Evolutionary conservation across 2,113 vertebrate genomes (phyloP), one percentile per base, ranked within the genome.

Genomic region (Oncorhynchus mykiss): DNA sequence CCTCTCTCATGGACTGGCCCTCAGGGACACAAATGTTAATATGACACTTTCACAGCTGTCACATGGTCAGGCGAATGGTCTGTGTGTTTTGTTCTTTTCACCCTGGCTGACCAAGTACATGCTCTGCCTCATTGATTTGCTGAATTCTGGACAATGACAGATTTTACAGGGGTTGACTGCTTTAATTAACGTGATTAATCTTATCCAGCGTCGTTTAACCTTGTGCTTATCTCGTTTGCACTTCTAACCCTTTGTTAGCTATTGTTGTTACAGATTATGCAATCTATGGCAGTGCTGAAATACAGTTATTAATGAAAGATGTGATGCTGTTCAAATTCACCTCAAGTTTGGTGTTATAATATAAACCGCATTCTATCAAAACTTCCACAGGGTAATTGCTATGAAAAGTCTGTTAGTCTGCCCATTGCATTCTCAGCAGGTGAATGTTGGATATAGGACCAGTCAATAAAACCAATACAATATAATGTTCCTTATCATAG

Each of bases 11-110:
- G 77, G 83, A 90, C 84, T 80, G 79, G 85, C 81, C 86, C 70
- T 84, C 79, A 82, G 78, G 39, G 91, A 86, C 87, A 86, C 69
- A 89, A 90, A 88, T 90, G 87, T 92, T 93, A 93, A 93, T 45
- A 93, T 51, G 18, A 85, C 88, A 85, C 80, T 82, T 11, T 45
- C 82, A 45, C 2, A 45, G 39, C 39, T 45, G 39, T 45, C 39
- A 45, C 39, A 45, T 9, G 0, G 39, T 11, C 39, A 45, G 39
- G 39, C 84, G 85, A 74, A 66, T 72, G 80, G 81, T 76, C 51
- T 75, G 13, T 68, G 8, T 27, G 8, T 74, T 72, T 67, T 27
- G 39, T 74, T 62, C 77, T 85, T 80, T 85, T 75, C 85, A 74
- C 76, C 67, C 57, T 54, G 51, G 66, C 57, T 76, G 24, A 79